Evolutionary conservation across 2,888 invertebrate genomes (phyloP).

Genomic region (Agonopterix alstromeriana): DNA sequence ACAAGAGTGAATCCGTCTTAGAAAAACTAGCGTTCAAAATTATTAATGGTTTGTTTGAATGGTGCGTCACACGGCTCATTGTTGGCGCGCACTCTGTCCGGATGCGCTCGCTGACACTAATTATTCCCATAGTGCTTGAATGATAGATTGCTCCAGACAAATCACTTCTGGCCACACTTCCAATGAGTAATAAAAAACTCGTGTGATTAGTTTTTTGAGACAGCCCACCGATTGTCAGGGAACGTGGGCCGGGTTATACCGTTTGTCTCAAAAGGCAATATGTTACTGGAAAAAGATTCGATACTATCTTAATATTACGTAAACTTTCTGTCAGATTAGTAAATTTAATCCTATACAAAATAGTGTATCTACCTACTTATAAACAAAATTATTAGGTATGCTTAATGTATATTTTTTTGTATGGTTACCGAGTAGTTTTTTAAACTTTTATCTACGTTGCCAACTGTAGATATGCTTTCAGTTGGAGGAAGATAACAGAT

Average conservation of each 20-base stretch:
- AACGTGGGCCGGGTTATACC: slow-evolving; percentile 49
- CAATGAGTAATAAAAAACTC: slow-evolving; percentile 60
- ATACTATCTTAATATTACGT: slow-evolving; percentile 38
- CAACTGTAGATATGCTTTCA: no score
- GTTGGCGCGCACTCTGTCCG: slow-evolving; percentile 64
- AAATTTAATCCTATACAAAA: slow-evolving; percentile 47
- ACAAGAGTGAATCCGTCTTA: slow-evolving; percentile 69
- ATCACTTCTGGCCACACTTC: slow-evolving; percentile 65
- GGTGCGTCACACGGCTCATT: slow-evolving; percentile 67
- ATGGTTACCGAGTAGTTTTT: no score
- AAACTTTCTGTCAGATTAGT: slow-evolving; percentile 51
- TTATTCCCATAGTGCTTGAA: slow-evolving; percentile 73
- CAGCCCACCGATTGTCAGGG: slow-evolving; percentile 48
- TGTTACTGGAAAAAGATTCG: slow-evolving; percentile 41
- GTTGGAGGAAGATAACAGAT: slow-evolving; percentile 10
- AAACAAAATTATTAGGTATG: background rate
- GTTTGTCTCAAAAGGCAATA: slow-evolving; percentile 56
- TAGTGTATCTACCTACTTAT: slow-evolving; percentile 14
- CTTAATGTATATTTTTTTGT: background rate
- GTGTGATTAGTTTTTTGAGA: slow-evolving; percentile 61
- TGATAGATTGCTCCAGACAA: slow-evolving; percentile 75
- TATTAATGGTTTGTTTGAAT: slow-evolving; percentile 76
- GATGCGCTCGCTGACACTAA: slow-evolving; percentile 74
- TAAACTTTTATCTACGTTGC: no score
- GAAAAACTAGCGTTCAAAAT: slow-evolving; percentile 70